These are phyloP conservation scores for Steinernema carpocapsae DNA, from an alignment of 2,888 invertebrate species.

Conservation along the genomic window DNA sequence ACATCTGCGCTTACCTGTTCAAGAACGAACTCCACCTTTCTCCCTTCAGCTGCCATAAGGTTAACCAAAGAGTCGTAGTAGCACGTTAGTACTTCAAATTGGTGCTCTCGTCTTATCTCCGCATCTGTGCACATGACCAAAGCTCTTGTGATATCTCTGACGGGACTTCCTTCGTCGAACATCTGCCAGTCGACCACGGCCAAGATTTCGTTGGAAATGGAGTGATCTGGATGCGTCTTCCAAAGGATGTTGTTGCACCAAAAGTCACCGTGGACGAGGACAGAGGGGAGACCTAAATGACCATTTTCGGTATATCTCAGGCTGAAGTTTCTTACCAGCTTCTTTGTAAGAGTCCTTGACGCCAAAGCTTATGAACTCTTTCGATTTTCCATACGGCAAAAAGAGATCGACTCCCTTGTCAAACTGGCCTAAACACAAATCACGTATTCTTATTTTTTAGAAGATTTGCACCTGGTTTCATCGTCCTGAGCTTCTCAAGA, in stretches of 20 bases:
- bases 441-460: background rate
- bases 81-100: background rate
- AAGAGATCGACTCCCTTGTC: background rate
- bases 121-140: background rate
- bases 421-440: background rate
- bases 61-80: background rate
- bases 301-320: background rate
- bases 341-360: background rate
- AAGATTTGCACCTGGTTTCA: background rate
- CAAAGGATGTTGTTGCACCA: background rate
- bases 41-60: background rate
- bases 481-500: background rate
- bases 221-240: background rate
- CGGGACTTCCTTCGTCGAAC: background rate
- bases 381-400: background rate
- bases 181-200: background rate
- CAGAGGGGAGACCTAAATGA: background rate
- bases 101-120: background rate
- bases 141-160: background rate
- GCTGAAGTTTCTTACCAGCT: background rate
- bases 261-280: background rate
- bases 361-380: background rate
- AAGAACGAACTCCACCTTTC: background rate
- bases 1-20: background rate
- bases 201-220: background rate